Evolutionary conservation across 2,888 invertebrate species (phyloP).

Genomic region (Petrolisthes cinctipes): DNA sequence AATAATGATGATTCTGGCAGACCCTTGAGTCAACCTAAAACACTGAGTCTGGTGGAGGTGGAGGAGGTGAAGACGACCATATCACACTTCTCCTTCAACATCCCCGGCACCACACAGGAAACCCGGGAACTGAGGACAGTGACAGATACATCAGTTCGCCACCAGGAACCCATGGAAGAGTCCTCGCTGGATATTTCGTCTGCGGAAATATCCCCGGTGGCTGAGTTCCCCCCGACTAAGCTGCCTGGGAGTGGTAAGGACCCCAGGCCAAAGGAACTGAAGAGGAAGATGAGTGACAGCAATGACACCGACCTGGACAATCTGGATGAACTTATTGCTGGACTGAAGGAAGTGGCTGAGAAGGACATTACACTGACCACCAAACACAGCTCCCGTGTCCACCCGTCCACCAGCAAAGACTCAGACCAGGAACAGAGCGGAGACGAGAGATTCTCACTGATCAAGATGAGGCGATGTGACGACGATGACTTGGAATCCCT

Average conservation of each 20-base stretch:
- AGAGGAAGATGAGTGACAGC: slow-evolving; percentile 34
- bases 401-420: slow-evolving; percentile 23
- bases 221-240: slow-evolving; percentile 13
- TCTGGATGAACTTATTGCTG: slow-evolving; percentile 62
- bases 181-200: slow-evolving; percentile 33
- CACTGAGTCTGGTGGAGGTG: slow-evolving; percentile 55
- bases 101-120: slow-evolving; percentile 37
- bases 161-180: slow-evolving; percentile 42
- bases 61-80: slow-evolving; percentile 63
- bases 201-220: slow-evolving; percentile 27
- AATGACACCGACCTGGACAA: slow-evolving; percentile 59
- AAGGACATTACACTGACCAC: slow-evolving; percentile 41
- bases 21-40: neutral
- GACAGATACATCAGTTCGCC: slow-evolving; percentile 61
- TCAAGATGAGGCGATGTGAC: slow-evolving; percentile 51
- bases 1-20: neutral
- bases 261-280: slow-evolving; percentile 34
- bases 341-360: slow-evolving; percentile 59
- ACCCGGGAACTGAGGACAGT: neutral
- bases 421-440: slow-evolving; percentile 30
- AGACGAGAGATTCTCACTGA: slow-evolving; percentile 46
- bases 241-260: slow-evolving; percentile 16
- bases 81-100: slow-evolving; percentile 53
- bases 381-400: slow-evolving; percentile 6
- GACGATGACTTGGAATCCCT: slow-evolving; percentile 65